Conservation (phyloP, 2,113 vertebrate genomes). For the Otocyon megalotis region DNA sequence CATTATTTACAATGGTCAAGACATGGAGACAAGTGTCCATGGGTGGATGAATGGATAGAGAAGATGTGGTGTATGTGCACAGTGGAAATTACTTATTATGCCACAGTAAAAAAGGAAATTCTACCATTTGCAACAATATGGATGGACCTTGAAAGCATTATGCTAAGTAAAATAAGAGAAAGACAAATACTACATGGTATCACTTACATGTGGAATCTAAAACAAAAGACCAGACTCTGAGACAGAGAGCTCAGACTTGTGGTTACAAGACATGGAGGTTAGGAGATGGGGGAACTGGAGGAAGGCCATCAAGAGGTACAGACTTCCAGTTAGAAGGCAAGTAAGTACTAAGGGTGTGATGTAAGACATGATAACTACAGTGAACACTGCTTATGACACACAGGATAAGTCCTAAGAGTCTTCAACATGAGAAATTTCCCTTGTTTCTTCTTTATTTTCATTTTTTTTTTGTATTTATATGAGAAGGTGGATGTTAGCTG, state of each 20-base stretch:
- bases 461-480: background rate
- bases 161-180: background rate
- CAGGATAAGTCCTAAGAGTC: background rate
- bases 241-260: background rate
- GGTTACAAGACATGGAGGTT: background rate
- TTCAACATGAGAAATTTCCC: background rate
- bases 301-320: background rate
- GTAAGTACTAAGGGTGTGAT: background rate
- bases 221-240: background rate
- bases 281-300: background rate
- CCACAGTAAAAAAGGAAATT: background rate
- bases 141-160: background rate
- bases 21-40: background rate
- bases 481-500: background rate
- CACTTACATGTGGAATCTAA: background rate
- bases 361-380: fast-evolving
- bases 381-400: fast-evolving
- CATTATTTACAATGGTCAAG: background rate
- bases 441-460: background rate
- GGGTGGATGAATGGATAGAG: background rate
- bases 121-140: background rate
- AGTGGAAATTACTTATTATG: background rate
- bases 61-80: background rate
- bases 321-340: background rate
- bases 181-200: background rate